A percentile compares a stretch with the other conserved stretches of the same genome.
These are phyloP conservation scores for Liposcelis brunnea DNA, from an alignment of 2,888 invertebrate species.

Conservation along the genomic window DNA sequence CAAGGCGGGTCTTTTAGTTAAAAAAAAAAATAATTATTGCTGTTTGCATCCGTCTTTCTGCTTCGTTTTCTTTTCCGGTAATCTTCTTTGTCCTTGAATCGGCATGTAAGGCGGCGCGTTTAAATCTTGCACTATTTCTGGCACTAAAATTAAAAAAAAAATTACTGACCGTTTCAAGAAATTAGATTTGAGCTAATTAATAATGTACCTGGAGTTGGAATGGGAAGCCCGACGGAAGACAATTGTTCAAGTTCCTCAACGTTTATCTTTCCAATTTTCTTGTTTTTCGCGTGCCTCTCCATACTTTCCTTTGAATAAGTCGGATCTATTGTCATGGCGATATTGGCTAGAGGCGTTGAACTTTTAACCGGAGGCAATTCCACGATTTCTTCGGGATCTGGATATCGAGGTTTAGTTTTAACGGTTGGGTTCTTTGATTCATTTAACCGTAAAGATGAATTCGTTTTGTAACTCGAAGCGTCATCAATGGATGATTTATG, in stretches of 20 bases:
- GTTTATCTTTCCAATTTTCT: neutral
- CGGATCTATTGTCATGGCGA: slow-evolving; percentile 49
- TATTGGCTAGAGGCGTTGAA: slow-evolving; percentile 29
- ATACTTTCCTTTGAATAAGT: slow-evolving; percentile 28
- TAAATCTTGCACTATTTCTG: slow-evolving; percentile 10
- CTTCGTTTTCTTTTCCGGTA: slow-evolving; percentile 38
- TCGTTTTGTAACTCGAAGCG: slow-evolving; percentile 20
- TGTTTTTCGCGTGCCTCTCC: neutral
- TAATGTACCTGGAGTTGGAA: slow-evolving; percentile 16
- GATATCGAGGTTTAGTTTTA: slow-evolving; percentile 16
- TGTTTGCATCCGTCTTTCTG: slow-evolving; percentile 44
- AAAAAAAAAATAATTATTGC: slow-evolving; percentile 31
- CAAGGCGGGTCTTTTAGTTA: too few species aligned
- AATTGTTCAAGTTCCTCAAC: neutral
- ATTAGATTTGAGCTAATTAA: too few species aligned
- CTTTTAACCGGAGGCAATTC: slow-evolving; percentile 18
- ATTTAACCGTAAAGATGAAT: slow-evolving; percentile 18
- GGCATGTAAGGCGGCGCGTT: slow-evolving; percentile 55
- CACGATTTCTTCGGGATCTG: slow-evolving; percentile 28
- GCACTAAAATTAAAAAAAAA: neutral
- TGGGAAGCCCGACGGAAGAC: slow-evolving; percentile 19
- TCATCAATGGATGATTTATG: slow-evolving; percentile 23
- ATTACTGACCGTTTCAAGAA: neutral
- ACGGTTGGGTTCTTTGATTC: slow-evolving; percentile 15
- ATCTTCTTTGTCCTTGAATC: slow-evolving; percentile 53